Conservation (phyloP, 2,113 vertebrate species). For the Grammomys dolichurus region DNA sequence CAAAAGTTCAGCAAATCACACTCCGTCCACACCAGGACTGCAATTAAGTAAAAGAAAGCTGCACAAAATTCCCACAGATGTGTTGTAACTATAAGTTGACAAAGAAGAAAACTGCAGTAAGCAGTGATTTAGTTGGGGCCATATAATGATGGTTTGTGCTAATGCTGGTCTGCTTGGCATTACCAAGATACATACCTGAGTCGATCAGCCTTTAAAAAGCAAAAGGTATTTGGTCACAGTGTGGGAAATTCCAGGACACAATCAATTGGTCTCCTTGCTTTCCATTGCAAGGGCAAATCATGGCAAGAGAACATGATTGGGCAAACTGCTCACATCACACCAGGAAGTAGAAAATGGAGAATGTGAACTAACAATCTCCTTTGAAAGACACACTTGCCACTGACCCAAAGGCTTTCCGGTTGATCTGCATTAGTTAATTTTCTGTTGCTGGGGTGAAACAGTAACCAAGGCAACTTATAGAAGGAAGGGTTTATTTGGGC, state of each 20-base stretch:
- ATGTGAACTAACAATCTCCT: background rate
- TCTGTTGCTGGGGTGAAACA: background rate
- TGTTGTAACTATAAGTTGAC: background rate
- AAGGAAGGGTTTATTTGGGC: background rate
- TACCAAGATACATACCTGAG: background rate
- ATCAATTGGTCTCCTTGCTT: background rate
- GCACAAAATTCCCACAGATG: background rate
- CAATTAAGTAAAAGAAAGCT: background rate
- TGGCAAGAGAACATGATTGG: background rate
- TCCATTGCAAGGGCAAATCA: background rate
- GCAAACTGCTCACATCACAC: background rate
- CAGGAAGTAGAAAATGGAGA: background rate
- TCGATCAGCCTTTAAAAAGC: background rate
- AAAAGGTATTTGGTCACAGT: background rate
- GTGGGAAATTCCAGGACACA: background rate
- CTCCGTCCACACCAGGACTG: background rate
- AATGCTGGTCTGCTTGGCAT: too few species aligned
- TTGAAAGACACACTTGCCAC: too few species aligned
- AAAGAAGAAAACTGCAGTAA: background rate
- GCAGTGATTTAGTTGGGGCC: background rate
- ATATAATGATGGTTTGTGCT: too few species aligned
- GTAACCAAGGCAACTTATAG: background rate
- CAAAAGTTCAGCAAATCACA: background rate
- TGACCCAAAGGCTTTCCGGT: background rate
- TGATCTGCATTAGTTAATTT: background rate